phyloP scores from a whole-genome alignment of 2,113 vertebrate species.

The Carollia perspicillata region DNA sequence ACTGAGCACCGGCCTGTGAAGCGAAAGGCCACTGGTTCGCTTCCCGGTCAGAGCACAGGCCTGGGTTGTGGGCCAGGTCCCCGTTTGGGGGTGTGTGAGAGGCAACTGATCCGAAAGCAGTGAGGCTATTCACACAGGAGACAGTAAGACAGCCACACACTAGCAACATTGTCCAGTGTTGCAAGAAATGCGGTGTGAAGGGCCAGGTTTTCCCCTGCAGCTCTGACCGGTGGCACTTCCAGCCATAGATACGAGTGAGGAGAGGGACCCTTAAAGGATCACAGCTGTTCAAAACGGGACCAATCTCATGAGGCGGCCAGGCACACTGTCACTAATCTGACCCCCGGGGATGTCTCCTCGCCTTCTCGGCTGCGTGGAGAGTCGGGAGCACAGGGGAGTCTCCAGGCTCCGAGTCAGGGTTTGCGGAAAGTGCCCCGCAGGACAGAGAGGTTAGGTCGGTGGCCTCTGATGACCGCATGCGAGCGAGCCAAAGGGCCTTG shows the following conservation, averaged over 20 bases:
- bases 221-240: neutral
- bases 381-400: no score
- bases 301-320: neutral
- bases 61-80: no score
- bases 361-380: neutral
- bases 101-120: no score
- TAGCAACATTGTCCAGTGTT: neutral
- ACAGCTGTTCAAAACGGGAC: neutral
- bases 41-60: no score
- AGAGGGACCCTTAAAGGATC: neutral
- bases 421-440: neutral
- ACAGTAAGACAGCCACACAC: neutral
- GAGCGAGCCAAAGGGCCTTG: neutral
- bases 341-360: neutral
- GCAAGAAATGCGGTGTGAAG: neutral
- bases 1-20: no score
- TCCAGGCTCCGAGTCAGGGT: neutral
- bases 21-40: no score
- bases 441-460: neutral
- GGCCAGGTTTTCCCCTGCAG: neutral
- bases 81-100: no score
- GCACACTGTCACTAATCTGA: neutral
- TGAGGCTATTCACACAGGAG: neutral
- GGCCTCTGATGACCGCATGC: neutral
- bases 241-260: neutral